phyloP scores from a whole-genome alignment of 1,140 invertebrate species.

The Protaetia brevitarsis region DNA sequence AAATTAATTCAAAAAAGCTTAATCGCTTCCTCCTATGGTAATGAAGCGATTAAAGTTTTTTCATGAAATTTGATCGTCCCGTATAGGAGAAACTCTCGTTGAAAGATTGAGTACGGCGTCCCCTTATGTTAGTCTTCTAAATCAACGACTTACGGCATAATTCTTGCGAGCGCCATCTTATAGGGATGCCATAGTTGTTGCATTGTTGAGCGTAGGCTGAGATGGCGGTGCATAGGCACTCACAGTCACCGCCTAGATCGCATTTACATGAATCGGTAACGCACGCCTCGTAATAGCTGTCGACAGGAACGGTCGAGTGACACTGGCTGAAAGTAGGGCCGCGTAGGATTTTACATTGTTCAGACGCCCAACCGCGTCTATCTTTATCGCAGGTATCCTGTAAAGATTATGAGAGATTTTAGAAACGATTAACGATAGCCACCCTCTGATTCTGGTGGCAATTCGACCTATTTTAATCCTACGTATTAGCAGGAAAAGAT shows the following conservation, averaged over 20 bases:
- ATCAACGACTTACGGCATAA: neutral
- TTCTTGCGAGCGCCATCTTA: neutral
- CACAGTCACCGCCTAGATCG: neutral
- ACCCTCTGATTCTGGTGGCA: no score
- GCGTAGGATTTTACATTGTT: neutral
- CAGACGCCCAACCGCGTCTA: neutral
- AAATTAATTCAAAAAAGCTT: no score
- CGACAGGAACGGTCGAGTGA: neutral
- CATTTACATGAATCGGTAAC: constrained; percentile 3
- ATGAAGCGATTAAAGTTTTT: no score
- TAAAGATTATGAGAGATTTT: no score
- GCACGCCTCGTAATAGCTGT: neutral
- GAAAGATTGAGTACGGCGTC: no score
- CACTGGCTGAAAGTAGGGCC: neutral
- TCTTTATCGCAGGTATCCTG: neutral
- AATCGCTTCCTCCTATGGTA: no score
- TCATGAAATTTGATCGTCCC: no score
- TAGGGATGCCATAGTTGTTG: neutral
- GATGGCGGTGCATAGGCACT: neutral
- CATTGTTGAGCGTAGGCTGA: neutral
- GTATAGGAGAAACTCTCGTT: no score
- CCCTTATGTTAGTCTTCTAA: no score
- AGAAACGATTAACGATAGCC: no score
- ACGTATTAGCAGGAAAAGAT: no score
- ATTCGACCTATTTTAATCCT: no score